These are phyloP conservation scores for Phania funesta DNA, from an alignment of 2,888 invertebrate genomes.

Conservation along the genomic window DNA sequence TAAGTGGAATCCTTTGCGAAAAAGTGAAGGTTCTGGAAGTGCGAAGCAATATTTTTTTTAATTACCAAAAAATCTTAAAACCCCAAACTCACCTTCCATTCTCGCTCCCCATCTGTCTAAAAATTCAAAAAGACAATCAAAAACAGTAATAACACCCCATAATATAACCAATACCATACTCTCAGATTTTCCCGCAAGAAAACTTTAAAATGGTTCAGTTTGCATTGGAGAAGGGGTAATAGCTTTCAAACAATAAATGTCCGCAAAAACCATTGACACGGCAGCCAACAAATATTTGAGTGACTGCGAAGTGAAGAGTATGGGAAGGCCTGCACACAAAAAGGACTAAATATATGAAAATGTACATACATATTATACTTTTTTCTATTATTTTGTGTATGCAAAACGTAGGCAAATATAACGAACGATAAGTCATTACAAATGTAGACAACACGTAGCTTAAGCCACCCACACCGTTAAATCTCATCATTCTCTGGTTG, in stretches of 20 bases:
- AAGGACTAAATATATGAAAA: conserved; percentile 36
- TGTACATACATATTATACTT: conserved; percentile 15
- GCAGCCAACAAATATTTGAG: conserved; percentile 71
- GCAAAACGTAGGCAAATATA: conserved; percentile 60
- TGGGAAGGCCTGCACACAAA: conserved; percentile 38
- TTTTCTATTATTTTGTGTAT: conserved; percentile 42
- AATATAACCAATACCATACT: background rate
- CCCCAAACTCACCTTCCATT: too few species aligned
- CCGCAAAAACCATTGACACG: conserved; percentile 80
- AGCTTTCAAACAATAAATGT: conserved; percentile 80
- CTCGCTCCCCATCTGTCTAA: background rate
- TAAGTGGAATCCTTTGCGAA: too few species aligned
- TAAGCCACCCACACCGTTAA: conserved; percentile 30
- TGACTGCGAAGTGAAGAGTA: conserved; percentile 23
- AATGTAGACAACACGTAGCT: conserved; percentile 68
- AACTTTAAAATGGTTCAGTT: conserved; percentile 58
- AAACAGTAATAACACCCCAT: conserved; percentile 45
- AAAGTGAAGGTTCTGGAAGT: too few species aligned
- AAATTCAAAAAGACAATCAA: conserved; percentile 60
- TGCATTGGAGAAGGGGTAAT: conserved; percentile 73
- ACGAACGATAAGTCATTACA: conserved; percentile 78
- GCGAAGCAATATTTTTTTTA: too few species aligned
- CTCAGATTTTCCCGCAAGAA: conserved; percentile 27
- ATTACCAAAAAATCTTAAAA: too few species aligned
- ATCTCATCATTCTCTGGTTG: background rate